phyloP scores from a whole-genome alignment of 2,113 vertebrate genomes.

The Meriones unguiculatus region DNA sequence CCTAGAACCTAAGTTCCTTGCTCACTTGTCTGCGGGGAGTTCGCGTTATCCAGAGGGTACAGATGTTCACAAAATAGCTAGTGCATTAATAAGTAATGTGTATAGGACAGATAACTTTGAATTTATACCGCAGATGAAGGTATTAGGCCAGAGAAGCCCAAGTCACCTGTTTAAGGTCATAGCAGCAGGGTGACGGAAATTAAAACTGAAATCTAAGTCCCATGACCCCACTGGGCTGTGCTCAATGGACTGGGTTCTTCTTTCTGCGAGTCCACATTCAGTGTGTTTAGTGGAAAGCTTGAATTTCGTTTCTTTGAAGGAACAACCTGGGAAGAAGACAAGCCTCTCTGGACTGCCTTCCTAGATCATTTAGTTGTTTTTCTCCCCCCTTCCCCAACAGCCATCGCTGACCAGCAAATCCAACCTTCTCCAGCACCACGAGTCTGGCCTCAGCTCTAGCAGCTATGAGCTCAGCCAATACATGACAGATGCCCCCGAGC shows the following conservation, averaged over 20 bases:
- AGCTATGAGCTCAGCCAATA: conserved; percentile 94
- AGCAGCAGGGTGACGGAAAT: background rate
- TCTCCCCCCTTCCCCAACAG: conserved; percentile 13
- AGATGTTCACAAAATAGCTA: background rate
- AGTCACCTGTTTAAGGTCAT: background rate
- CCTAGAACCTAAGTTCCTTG: background rate
- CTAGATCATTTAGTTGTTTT: background rate
- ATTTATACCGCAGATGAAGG: background rate
- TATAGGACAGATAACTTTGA: background rate
- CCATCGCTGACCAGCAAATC: conserved; percentile 54
- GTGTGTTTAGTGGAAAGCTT: background rate
- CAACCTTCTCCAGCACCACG: conserved; percentile 89
- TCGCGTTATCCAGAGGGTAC: background rate
- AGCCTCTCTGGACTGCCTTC: background rate
- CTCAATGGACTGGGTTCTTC: background rate
- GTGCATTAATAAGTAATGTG: background rate
- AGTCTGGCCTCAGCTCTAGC: conserved; percentile 93
- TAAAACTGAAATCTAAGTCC: background rate
- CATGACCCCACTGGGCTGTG: background rate
- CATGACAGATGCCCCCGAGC: conserved; percentile 83
- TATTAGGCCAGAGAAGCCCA: background rate
- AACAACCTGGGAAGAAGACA: background rate
- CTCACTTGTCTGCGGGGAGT: background rate
- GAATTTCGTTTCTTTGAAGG: conserved; percentile 2
- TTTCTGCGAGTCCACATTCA: background rate